Base-by-base conservation (phyloP, 2,797 vertebrate species). In the Peromyscus melanophrys region DNA sequence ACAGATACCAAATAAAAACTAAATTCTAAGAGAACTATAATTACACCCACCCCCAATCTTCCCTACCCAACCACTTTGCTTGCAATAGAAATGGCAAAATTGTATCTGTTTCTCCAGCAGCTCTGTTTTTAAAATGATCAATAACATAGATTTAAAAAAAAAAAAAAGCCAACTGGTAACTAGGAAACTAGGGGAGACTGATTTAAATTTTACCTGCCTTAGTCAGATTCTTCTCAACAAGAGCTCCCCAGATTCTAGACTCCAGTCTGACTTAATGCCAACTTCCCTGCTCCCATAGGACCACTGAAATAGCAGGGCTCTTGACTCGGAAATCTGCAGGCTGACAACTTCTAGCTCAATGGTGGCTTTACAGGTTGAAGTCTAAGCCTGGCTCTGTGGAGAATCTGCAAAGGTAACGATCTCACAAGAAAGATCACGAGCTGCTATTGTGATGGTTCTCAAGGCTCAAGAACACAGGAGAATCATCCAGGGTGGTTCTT, bases 21-120 rank as follows among this genome's bases (percentile, higher is more conserved):
- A 29, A 90, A 80, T 40, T 80, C 31, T 81, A 49, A 77, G 4
- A 49, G 61, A 31, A 73, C 55, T 87, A 75, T 59, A 90, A 87
- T 75, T 67, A 94, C 10, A 82, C 29, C 31, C 65, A 13, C 52
- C 19, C 25, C 7, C 31, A 49, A 43, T 37, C 59, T 46, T 89
- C 89, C 63, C 78, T 49, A 85, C 21, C 23, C 34, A 77, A 89
- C 46, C n/a, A 59, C 49, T 86, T 78, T 59, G 34, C 67, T 95
- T 89, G 55, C 25, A 86, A 89, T 34, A 75, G 14, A 88, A 95
- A 90, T 10, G 46, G n/a, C 16, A 96, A 92, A 94, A 91, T 52
- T 14, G 14, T 89, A 91, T 67, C 55, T 89, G 27, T 83, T 52
- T 92, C 69, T 78, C 76, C 77, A 92, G 81, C 0, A 59, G 37